Evolutionary conservation across 2,797 vertebrate species (phyloP), one percentile per base, ranked within the genome.

Genomic region (Geotria australis): DNA sequence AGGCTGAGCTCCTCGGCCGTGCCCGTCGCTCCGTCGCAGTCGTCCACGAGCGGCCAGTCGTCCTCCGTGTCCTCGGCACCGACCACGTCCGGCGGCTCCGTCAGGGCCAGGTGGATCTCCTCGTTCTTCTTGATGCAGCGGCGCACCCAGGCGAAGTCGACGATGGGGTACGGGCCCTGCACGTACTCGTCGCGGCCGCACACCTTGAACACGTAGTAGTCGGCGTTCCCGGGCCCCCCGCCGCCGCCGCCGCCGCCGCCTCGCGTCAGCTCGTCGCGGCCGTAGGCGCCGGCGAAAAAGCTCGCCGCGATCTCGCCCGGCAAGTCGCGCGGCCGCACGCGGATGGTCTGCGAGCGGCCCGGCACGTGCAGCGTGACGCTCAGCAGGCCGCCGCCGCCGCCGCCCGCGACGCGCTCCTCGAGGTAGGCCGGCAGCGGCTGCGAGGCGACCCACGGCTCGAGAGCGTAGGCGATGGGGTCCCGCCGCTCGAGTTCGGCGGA

Each of bases 1-100:
- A 95, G 83, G 15, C 84, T 96, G 64, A 98, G 48, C 63, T 98
- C 88, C 63, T 94, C 86, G 0, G 96, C 88, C 61, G 85, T 86
- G 7, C 86, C 86, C 13, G 88, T 81, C 3, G 85, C 81, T 48
- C 89, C 89, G 0, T 85, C 95, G 69, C 86, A 93, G 65, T 94
- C 86, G 24, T 96, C 88, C 60, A 98, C 89, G 62, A 89, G 79
- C 0, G 82, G 80, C 91, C 91, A 98, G 62, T 98, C 85, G 62
- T 98, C 88, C 64, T 78, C 83, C 63, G 80, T 79, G 57, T 95
- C 86, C 60, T 74, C 70, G 48, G 95, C 85, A 58, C 77, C 71
- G 2, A 69, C 73, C 0, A 80, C 75, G 64, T 93, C 74, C 0
- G 82, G 85, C 0, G 80, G 78, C 0, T 60, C 61, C 65, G 88